Evolutionary conservation across 1,140 invertebrate genomes (phyloP).

Genomic region (Cyphomyrmex costatus): DNA sequence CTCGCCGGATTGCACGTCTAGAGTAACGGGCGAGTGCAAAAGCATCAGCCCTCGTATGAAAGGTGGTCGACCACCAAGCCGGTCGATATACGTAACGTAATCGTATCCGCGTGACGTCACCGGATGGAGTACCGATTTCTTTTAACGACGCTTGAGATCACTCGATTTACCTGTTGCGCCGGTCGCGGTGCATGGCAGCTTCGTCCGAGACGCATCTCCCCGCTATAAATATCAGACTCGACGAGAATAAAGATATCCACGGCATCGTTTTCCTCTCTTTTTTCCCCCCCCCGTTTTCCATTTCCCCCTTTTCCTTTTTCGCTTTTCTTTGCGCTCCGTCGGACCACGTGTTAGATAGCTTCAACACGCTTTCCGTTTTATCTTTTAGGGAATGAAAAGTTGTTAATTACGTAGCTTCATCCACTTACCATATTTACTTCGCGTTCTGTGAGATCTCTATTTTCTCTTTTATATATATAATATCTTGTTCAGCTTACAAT

Average conservation of each 20-base stretch:
- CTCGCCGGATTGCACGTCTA: background rate
- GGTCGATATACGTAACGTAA: constrained; percentile 35
- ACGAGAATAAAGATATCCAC: constrained; percentile 36
- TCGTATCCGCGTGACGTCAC: constrained; percentile 39
- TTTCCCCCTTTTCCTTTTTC: background rate
- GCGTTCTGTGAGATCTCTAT: background rate
- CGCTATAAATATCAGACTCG: constrained; percentile 39
- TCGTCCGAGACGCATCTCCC: background rate
- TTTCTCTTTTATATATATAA: background rate
- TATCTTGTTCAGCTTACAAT: background rate
- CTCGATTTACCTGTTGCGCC: constrained; percentile 59
- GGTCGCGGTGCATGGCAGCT: background rate
- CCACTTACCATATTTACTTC: constrained; percentile 13
- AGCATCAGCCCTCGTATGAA: background rate
- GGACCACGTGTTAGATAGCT: background rate
- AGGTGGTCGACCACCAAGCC: background rate
- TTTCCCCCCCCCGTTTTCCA: background rate
- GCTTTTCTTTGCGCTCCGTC: background rate
- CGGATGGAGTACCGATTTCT: constrained; percentile 38
- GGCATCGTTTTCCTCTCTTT: background rate
- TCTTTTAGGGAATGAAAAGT: background rate
- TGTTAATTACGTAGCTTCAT: background rate
- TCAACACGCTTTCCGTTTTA: constrained; percentile 23
- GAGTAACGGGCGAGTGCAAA: background rate
- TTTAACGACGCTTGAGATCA: constrained; percentile 48